Conservation (phyloP, 1,140 invertebrate species). For the Bombyx mori region DNA sequence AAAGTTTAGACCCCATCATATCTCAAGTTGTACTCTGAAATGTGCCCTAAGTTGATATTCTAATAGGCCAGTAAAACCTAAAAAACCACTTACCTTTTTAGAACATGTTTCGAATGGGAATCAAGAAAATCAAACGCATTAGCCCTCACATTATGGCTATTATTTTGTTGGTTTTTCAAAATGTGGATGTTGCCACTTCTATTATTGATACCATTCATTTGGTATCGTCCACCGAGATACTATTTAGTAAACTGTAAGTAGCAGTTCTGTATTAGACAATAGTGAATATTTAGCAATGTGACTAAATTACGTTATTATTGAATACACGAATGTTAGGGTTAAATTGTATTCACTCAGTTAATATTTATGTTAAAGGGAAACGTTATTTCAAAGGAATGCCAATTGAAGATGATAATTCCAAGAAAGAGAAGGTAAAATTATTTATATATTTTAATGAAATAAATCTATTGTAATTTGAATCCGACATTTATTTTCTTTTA, state of each 20-base stretch:
- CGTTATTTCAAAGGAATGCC: constrained; percentile 9
- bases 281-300: neutral
- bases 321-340: too few species aligned
- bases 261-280: neutral
- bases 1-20: too few species aligned
- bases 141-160: constrained; percentile 36
- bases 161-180: constrained; percentile 45
- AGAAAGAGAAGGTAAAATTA: constrained; percentile 32
- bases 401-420: constrained; percentile 14
- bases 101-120: constrained; percentile 57
- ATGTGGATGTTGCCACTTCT: constrained; percentile 58
- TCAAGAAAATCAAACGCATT: constrained; percentile 38
- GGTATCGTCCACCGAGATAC: constrained; percentile 35
- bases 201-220: constrained; percentile 46
- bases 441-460: neutral
- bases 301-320: too few species aligned
- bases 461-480: too few species aligned
- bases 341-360: neutral
- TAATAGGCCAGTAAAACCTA: neutral
- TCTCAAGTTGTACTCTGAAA: too few species aligned
- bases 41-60: too few species aligned
- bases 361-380: constrained; percentile 16
- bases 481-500: constrained; percentile 9
- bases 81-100: constrained; percentile 23
- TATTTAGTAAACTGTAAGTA: constrained; percentile 24